Conservation (phyloP, 2,797 vertebrate species). For the Melanogrammus aeglefinus region DNA sequence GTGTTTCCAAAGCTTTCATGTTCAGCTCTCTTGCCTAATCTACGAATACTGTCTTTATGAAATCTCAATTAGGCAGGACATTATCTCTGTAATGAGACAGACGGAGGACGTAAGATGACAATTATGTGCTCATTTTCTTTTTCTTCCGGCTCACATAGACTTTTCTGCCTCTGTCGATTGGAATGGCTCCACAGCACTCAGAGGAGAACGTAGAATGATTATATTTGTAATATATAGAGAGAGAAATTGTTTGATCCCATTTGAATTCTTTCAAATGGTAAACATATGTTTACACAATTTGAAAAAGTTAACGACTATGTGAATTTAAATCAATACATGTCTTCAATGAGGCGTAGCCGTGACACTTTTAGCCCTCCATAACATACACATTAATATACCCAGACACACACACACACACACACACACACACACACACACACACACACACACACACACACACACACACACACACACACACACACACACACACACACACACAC, state of each 20-base stretch:
- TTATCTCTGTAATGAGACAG: slow-evolving; percentile 61
- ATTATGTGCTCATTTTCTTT: slow-evolving; percentile 54
- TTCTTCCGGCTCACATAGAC: slow-evolving; percentile 43
- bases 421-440: neutral
- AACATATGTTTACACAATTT: no score
- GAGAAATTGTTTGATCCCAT: no score
- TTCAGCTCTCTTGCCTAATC: slow-evolving; percentile 49
- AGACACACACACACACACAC: neutral
- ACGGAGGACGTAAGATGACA: slow-evolving; percentile 59
- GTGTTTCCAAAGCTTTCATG: slow-evolving; percentile 20
- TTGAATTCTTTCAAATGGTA: no score
- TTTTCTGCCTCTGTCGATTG: slow-evolving; percentile 45
- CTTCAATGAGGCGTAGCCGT: no score
- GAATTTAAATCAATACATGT: no score
- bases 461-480: neutral
- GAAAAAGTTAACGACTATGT: no score
- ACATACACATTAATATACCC: neutral
- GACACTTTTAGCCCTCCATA: no score
- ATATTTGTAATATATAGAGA: neutral
- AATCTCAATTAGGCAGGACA: slow-evolving; percentile 58
- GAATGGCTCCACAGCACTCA: slow-evolving; percentile 25
- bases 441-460: neutral
- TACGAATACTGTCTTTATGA: slow-evolving; percentile 46
- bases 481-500: neutral
- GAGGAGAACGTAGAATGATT: neutral